A percentile compares a stretch with the other conserved stretches of the same genome.
Evolutionary conservation across 2,113 vertebrate species (phyloP).

Genomic region (Natator depressus): DNA sequence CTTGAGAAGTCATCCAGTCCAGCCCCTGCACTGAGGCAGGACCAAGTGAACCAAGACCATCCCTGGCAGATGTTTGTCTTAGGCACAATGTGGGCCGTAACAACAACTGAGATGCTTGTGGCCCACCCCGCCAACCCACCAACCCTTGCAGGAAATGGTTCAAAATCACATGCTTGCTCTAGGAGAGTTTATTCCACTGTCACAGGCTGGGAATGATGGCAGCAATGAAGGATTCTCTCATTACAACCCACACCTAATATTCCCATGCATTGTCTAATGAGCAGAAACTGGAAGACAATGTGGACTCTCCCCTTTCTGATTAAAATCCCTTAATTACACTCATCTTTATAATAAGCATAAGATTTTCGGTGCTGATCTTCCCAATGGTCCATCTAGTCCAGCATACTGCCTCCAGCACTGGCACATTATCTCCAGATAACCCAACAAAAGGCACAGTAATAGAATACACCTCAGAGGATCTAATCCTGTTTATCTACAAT

Average conservation of each 20-base stretch:
- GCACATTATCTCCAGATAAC: not conserved
- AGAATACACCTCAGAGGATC: not conserved
- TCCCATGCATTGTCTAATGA: not conserved
- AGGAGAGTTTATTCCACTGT: not conserved
- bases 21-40: not conserved
- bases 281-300: not conserved
- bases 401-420: not conserved
- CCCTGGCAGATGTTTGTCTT: not conserved
- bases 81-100: not conserved
- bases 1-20: not conserved
- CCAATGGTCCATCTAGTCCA: not conserved
- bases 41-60: not conserved
- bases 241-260: not conserved
- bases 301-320: not conserved
- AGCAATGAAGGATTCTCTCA: not conserved
- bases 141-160: too few relatives aligned
- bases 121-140: not conserved
- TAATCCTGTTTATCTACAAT: conserved; percentile 42
- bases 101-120: not conserved
- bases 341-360: not conserved
- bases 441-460: not conserved
- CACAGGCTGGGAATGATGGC: accelerated
- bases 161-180: not conserved
- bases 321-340: conserved; percentile 14
- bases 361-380: conserved; percentile 2